These are phyloP conservation scores for Cromileptes altivelis DNA, from an alignment of 2,113 vertebrate species.

Conservation along the genomic window DNA sequence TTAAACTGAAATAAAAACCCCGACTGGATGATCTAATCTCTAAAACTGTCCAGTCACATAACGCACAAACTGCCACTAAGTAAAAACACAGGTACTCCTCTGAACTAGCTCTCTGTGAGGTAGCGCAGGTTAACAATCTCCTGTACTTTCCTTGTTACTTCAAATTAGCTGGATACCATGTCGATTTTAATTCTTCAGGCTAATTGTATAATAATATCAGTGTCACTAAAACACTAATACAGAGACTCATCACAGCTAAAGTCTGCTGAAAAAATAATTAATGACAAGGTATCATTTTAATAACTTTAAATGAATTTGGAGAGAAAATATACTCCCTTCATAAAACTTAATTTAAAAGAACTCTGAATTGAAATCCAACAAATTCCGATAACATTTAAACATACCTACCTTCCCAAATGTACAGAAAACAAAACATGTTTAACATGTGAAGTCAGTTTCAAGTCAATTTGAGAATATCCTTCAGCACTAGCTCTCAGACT, in stretches of 20 bases:
- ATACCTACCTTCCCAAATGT: slow-evolving; percentile 29
- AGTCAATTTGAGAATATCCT: slow-evolving; percentile 16
- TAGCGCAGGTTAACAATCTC: slow-evolving; percentile 53
- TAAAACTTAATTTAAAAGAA: slow-evolving; percentile 25
- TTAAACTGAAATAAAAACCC: slow-evolving; percentile 1
- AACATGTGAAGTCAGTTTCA: slow-evolving; percentile 28
- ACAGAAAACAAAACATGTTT: slow-evolving; percentile 35
- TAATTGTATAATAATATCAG: neutral
- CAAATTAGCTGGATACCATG: slow-evolving; percentile 10
- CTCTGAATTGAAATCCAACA: slow-evolving; percentile 3
- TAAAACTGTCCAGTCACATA: slow-evolving; percentile 6
- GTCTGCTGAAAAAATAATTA: slow-evolving; percentile 6
- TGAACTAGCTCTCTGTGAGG: slow-evolving; percentile 60
- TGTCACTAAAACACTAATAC: slow-evolving; percentile 5
- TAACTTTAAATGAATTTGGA: slow-evolving; percentile 28
- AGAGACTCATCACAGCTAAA: slow-evolving; percentile 1
- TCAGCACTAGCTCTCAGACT: slow-evolving; percentile 9
- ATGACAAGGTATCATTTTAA: slow-evolving; percentile 11
- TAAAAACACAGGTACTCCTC: slow-evolving; percentile 34
- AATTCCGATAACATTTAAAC: neutral
- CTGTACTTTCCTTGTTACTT: slow-evolving; percentile 32
- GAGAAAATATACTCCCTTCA: slow-evolving; percentile 5
- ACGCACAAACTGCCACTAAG: neutral
- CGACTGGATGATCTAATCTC: neutral
- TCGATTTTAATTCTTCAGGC: slow-evolving; percentile 15